Percentiles rank a stretch among this genome's conserved stretches.
Evolutionary conservation across 2,113 vertebrate species (phyloP).

Genomic region (Sardina pilchardus): DNA sequence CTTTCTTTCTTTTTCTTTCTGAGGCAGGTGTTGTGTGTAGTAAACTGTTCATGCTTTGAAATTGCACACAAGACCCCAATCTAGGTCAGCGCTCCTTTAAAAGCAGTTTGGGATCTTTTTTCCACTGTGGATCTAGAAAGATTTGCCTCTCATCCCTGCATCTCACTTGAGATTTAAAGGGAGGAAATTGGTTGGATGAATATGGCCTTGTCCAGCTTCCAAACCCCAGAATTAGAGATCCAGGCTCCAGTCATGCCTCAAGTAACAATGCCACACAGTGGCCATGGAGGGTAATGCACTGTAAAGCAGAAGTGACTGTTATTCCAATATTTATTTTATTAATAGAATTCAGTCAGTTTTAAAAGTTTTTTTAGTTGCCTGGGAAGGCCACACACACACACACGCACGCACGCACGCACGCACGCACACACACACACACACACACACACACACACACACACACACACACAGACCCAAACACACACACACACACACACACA

Average conservation of each 20-base stretch:
- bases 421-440: too few relatives aligned
- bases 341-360: too few relatives aligned
- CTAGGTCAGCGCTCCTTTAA: slow-evolving; percentile 32
- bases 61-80: not conserved
- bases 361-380: too few relatives aligned
- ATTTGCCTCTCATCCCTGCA: not conserved
- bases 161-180: slow-evolving; percentile 19
- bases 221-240: not conserved
- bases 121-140: not conserved
- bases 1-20: not conserved
- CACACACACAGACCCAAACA: too few relatives aligned
- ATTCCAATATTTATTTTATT: too few relatives aligned
- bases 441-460: too few relatives aligned
- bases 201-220: not conserved
- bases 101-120: slow-evolving; percentile 17
- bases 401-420: too few relatives aligned
- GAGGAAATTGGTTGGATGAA: not conserved
- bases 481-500: too few relatives aligned
- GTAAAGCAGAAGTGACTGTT: not conserved
- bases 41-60: not conserved
- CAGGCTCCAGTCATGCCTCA: not conserved
- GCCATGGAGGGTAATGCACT: not conserved
- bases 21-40: not conserved
- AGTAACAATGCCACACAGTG: slow-evolving; percentile 1
- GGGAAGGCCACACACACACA: too few relatives aligned